phyloP scores from a whole-genome alignment of 1,140 invertebrate species.

The Trachymyrmex cornetzi region DNA sequence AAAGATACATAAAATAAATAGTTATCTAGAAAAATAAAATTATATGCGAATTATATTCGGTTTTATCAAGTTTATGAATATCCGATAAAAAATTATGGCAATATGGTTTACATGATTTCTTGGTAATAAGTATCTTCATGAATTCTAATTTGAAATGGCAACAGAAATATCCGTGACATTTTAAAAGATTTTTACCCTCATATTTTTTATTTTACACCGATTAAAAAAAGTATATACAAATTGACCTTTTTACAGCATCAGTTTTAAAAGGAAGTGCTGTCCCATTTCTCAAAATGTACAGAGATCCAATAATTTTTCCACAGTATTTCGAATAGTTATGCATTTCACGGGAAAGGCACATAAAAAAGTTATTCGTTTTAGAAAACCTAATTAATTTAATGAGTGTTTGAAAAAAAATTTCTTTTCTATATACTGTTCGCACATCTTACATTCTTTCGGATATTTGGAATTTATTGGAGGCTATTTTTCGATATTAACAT shows the following conservation, averaged over 20 bases:
- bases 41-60: not conserved
- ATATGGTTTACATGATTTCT: not conserved
- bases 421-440: not conserved
- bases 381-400: constrained; percentile 13
- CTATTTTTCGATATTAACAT: not conserved
- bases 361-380: constrained; percentile 17
- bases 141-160: not conserved
- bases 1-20: constrained; percentile 8
- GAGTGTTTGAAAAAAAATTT: constrained; percentile 17
- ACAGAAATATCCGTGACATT: not conserved
- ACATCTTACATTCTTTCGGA: not conserved
- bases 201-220: constrained; percentile 15
- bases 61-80: not conserved
- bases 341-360: not conserved
- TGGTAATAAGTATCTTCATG: not conserved
- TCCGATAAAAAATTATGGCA: not conserved
- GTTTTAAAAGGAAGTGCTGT: constrained; percentile 28
- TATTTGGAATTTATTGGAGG: not conserved
- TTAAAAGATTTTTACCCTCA: not conserved
- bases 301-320: constrained; percentile 31
- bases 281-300: constrained; percentile 35
- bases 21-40: not conserved
- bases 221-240: constrained; percentile 9
- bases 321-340: not conserved
- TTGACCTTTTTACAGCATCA: constrained; percentile 25